phyloP scores from a whole-genome alignment of 2,113 vertebrate species.

The Bucco capensis region DNA sequence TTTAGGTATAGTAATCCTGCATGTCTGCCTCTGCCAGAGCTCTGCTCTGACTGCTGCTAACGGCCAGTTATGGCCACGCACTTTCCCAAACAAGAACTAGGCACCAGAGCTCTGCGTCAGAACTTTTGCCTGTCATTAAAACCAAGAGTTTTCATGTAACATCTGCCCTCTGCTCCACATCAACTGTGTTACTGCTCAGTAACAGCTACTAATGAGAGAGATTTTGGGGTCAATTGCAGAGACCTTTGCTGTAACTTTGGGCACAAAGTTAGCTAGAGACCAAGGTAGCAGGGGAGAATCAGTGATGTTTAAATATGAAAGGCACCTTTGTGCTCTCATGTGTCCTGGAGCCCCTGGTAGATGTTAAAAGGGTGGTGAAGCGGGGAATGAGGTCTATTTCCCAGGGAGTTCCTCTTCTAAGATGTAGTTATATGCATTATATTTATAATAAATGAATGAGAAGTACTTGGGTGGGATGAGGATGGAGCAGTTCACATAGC shows the following conservation, averaged over 20 bases:
- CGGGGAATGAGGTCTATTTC: not conserved
- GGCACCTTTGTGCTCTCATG: not conserved
- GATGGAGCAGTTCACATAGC: not conserved
- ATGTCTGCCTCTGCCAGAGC: constrained; percentile 59
- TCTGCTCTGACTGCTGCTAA: constrained; percentile 30
- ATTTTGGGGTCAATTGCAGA: constrained; percentile 6
- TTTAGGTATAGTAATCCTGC: constrained; percentile 89
- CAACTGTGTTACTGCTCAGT: not conserved
- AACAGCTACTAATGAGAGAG: constrained; percentile 41
- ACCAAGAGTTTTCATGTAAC: not conserved
- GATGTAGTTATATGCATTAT: not conserved
- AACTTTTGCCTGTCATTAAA: not conserved
- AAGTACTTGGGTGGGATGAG: not conserved
- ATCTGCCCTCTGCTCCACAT: constrained; percentile 31
- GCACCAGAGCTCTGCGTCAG: not conserved
- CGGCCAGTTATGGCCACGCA: constrained; percentile 4
- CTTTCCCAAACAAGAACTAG: not conserved
- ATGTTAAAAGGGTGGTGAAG: not conserved
- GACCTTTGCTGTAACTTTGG: not conserved
- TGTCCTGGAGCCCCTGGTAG: not conserved
- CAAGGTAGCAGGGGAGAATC: accelerated
- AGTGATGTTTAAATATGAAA: not conserved
- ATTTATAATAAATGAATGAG: not conserved
- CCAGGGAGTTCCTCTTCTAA: not conserved
- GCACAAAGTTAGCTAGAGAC: not conserved